Conservation (phyloP, 2,113 vertebrate genomes). For the Calyptomena viridis region DNA sequence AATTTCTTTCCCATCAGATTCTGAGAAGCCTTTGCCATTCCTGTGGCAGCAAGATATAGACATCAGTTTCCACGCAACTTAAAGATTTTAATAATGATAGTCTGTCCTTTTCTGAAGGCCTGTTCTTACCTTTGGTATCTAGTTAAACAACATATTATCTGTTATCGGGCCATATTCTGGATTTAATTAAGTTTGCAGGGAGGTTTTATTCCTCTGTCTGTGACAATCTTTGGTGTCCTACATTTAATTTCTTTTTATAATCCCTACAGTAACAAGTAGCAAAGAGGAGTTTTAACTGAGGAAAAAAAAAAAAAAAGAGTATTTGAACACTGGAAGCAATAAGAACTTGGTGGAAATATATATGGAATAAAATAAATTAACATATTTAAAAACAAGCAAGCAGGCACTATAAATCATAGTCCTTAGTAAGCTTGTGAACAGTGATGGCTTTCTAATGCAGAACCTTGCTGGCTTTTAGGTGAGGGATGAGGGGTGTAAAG, state of each 20-base stretch:
- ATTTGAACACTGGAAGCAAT: not conserved
- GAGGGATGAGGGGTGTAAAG: not conserved
- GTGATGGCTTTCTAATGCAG: not conserved
- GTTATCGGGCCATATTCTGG: not conserved
- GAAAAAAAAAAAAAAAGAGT: not conserved
- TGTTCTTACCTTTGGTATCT: not conserved
- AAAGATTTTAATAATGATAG: not conserved
- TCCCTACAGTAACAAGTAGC: not conserved
- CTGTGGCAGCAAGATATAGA: not conserved
- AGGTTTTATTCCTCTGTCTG: not conserved
- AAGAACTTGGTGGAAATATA: not conserved
- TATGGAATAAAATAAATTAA: not conserved
- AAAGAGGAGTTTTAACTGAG: not conserved
- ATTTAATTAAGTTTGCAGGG: slow-evolving; percentile 14
- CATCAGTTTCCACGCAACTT: not conserved
- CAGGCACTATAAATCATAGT: not conserved
- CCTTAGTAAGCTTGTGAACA: not conserved
- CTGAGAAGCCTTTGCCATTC: not conserved
- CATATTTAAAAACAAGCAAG: not conserved
- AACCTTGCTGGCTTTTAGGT: not conserved
- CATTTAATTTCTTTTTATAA: slow-evolving; percentile 29
- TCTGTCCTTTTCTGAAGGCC: not conserved
- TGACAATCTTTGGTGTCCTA: not conserved
- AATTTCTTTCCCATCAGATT: not conserved
- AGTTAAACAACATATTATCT: not conserved